Evolutionary conservation across 1,140 invertebrate genomes (phyloP).

Genomic region (Euura saliciscinereae): DNA sequence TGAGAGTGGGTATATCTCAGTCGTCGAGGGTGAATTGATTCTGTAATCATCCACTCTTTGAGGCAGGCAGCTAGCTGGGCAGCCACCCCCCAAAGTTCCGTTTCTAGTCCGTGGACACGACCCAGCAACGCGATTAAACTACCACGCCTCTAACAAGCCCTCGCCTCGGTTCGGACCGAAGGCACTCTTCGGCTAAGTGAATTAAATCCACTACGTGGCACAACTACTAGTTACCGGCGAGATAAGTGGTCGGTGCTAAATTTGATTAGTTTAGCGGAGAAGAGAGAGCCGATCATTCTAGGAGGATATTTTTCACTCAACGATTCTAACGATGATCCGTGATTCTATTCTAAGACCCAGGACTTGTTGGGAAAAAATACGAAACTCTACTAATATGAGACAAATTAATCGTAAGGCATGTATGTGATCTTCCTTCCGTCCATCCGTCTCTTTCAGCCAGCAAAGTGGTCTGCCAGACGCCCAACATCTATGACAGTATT

Average conservation of each 20-base stretch:
- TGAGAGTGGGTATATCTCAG: background rate
- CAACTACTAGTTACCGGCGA: background rate
- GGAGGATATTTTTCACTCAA: too few species aligned
- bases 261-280: background rate
- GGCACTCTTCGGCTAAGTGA: constrained; percentile 38
- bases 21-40: background rate
- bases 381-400: too few species aligned
- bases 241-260: background rate
- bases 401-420: too few species aligned
- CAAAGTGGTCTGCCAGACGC: background rate
- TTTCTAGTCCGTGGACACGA: background rate
- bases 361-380: too few species aligned
- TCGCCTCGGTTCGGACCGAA: constrained; percentile 16
- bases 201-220: constrained; percentile 36
- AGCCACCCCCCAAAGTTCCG: background rate
- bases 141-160: constrained; percentile 35
- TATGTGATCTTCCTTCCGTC: too few species aligned
- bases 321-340: too few species aligned
- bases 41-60: background rate
- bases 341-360: too few species aligned
- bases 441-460: too few species aligned
- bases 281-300: background rate
- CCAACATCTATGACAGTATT: background rate
- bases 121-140: constrained; percentile 45
- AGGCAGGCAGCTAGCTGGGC: background rate